Percentiles rank a stretch among this genome's conserved stretches.
Conservation (phyloP, 2,888 invertebrate genomes). For the Celastrina argiolus region DNA sequence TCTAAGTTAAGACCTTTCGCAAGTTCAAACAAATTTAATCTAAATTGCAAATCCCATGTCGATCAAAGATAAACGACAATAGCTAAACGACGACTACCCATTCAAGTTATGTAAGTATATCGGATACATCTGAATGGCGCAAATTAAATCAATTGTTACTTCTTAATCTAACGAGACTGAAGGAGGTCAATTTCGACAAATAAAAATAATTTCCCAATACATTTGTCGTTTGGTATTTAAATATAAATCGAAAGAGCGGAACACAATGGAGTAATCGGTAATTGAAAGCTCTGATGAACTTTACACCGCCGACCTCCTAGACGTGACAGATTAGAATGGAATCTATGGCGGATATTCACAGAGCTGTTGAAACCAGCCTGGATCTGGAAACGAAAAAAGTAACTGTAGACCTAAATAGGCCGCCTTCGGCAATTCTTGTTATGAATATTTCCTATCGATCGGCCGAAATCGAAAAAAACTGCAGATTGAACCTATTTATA, state of each 20-base stretch:
- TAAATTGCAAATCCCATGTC: not conserved
- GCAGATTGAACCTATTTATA: too few species aligned
- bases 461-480: too few species aligned
- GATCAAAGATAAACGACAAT: not conserved
- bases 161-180: conserved; percentile 35
- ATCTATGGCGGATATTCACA: conserved; percentile 49
- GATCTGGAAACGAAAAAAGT: not conserved
- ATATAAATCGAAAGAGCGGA: conserved; percentile 76
- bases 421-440: too few species aligned
- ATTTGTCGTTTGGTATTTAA: conserved; percentile 75
- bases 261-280: conserved; percentile 78
- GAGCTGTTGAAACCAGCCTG: conserved; percentile 42
- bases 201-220: conserved; percentile 71
- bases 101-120: not conserved
- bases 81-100: not conserved
- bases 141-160: conserved; percentile 11
- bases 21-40: too few species aligned
- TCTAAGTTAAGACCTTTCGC: too few species aligned
- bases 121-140: not conserved
- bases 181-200: conserved; percentile 66
- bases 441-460: too few species aligned
- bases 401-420: too few species aligned
- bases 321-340: conserved; percentile 78
- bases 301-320: conserved; percentile 75
- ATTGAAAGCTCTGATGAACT: conserved; percentile 78